phyloP scores from a whole-genome alignment of 2,888 invertebrate species.

The Zelleria hepariella region DNA sequence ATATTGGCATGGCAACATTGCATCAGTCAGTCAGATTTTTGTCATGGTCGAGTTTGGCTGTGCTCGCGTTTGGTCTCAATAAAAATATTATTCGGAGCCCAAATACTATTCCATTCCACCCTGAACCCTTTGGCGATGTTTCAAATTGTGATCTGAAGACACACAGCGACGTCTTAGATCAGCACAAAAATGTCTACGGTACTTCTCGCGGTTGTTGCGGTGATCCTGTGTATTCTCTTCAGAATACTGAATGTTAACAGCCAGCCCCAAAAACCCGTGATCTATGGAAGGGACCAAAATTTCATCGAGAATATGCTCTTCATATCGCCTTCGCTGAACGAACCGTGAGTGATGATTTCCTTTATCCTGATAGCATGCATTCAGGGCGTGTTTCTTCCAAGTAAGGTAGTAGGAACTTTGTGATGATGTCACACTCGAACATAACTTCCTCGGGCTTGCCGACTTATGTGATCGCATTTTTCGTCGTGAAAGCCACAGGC shows the following conservation, averaged over 20 bases:
- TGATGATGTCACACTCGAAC: not conserved
- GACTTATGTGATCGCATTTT: no score
- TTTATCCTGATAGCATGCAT: not conserved
- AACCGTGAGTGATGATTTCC: conserved; percentile 80
- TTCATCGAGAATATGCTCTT: conserved; percentile 85
- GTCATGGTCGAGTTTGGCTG: not conserved
- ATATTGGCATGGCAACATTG: no score
- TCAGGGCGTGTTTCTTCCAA: not conserved
- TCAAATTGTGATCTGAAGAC: conserved; percentile 6
- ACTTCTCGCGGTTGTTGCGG: conserved; percentile 83
- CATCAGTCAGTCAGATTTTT: not conserved
- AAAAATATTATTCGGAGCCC: not conserved
- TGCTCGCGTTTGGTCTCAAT: not conserved
- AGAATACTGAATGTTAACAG: conserved; percentile 89
- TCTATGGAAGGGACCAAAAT: conserved; percentile 82
- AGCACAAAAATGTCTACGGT: conserved; percentile 80
- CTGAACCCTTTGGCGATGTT: conserved; percentile 8
- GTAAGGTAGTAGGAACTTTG: no score
- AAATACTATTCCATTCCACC: not conserved
- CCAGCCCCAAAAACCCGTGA: conserved; percentile 82
- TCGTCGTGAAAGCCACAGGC: no score
- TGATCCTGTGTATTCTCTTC: conserved; percentile 86
- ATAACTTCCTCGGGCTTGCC: not conserved
- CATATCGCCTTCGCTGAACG: conserved; percentile 82
- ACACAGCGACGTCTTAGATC: not conserved